These are phyloP conservation scores for Aricia artaxerxes DNA, from an alignment of 2,888 invertebrate genomes.

Conservation along the genomic window DNA sequence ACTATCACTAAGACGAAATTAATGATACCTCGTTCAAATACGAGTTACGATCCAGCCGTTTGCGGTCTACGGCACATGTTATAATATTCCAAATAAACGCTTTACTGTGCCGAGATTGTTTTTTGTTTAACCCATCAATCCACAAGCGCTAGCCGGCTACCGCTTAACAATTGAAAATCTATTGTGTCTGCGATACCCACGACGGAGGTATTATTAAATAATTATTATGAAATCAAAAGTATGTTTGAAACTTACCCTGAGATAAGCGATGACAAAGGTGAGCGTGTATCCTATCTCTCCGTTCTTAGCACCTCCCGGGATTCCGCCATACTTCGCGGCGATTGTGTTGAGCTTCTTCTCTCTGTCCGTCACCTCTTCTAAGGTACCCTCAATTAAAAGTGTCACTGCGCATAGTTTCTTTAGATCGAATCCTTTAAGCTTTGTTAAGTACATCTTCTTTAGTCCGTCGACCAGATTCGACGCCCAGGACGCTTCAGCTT, in stretches of 20 bases:
- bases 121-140: too few species aligned
- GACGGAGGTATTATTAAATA: too few species aligned
- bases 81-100: too few species aligned
- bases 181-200: too few species aligned
- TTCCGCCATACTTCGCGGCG: conserved; percentile 87
- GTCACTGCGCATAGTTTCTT: conserved; percentile 93
- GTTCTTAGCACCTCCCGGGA: conserved; percentile 95
- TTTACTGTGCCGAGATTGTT: too few species aligned
- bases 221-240: too few species aligned
- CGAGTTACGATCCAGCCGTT: too few species aligned
- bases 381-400: conserved; percentile 92
- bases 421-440: conserved; percentile 92
- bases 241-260: conserved; percentile 84
- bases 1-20: too few species aligned
- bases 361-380: conserved; percentile 83
- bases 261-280: conserved; percentile 98
- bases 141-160: too few species aligned
- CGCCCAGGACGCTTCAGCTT: conserved; percentile 81
- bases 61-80: too few species aligned
- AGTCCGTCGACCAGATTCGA: conserved; percentile 87
- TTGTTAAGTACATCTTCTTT: conserved; percentile 93
- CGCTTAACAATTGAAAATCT: too few species aligned
- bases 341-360: conserved; percentile 87
- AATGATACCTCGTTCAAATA: too few species aligned
- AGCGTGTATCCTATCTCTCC: conserved; percentile 97